Evolutionary conservation across 2,113 vertebrate species (phyloP).

Genomic region (Poecilia latipinna): DNA sequence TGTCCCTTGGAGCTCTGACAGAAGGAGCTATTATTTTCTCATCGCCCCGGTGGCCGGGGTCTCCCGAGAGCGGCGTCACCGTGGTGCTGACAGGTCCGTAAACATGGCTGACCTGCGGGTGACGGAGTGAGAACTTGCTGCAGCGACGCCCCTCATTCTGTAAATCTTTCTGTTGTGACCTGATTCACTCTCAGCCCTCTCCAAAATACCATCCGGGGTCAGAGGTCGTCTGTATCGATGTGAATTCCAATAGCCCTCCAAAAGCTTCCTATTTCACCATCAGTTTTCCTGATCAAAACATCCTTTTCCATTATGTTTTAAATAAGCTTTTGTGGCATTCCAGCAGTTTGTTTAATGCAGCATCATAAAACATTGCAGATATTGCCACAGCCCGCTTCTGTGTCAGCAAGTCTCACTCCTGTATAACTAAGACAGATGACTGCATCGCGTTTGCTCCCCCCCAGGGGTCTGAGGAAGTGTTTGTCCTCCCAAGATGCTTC

Average conservation of each 20-base stretch:
- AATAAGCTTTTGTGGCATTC: slow-evolving; percentile 72
- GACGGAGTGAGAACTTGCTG: slow-evolving; percentile 60
- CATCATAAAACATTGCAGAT: slow-evolving; percentile 69
- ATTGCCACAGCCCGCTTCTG: slow-evolving; percentile 56
- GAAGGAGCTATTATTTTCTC: slow-evolving; percentile 83
- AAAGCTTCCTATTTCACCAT: slow-evolving; percentile 13
- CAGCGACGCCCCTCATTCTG: slow-evolving; percentile 46
- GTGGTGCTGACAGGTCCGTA: slow-evolving; percentile 77
- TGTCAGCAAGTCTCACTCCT: slow-evolving; percentile 70
- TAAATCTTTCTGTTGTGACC: slow-evolving; percentile 60
- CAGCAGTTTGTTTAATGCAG: slow-evolving; percentile 76
- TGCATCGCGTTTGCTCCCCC: slow-evolving; percentile 66
- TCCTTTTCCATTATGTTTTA: slow-evolving; percentile 59
- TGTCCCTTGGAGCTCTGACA: slow-evolving; percentile 81
- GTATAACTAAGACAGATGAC: slow-evolving; percentile 82
- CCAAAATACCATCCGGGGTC: slow-evolving; percentile 65
- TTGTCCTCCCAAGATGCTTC: slow-evolving; percentile 53
- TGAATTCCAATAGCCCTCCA: slow-evolving; percentile 43
- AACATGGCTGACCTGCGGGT: slow-evolving; percentile 67
- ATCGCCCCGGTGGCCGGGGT: slow-evolving; percentile 65
- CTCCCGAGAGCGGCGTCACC: slow-evolving; percentile 65
- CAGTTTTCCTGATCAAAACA: slow-evolving; percentile 17
- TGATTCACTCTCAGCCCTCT: slow-evolving; percentile 59
- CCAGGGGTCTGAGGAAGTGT: slow-evolving; percentile 47
- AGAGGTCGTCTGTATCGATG: slow-evolving; percentile 43